Percentiles rank a stretch among this genome's conserved stretches.
These are phyloP conservation scores for Nomada lathburiana DNA, from an alignment of 2,888 invertebrate genomes.

Conservation along the genomic window DNA sequence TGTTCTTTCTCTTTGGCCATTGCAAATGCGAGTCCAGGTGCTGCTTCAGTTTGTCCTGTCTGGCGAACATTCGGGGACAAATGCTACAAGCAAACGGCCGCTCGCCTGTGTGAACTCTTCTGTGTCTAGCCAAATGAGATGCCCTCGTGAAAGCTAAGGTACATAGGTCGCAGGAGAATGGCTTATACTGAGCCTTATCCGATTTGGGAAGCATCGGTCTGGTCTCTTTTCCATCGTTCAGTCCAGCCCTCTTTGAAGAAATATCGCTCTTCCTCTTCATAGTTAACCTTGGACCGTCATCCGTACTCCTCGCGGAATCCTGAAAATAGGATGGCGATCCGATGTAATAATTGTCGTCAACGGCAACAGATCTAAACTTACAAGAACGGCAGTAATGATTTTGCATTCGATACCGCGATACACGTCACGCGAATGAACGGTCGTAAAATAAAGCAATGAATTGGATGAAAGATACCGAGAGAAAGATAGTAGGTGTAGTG, in stretches of 20 bases:
- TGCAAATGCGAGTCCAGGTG: constrained; percentile 84
- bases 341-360: background rate
- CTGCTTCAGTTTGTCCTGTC: constrained; percentile 90
- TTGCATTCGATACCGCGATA: background rate
- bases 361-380: constrained; percentile 25
- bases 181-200: constrained; percentile 79
- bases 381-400: constrained; percentile 44
- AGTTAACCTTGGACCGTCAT: constrained; percentile 55
- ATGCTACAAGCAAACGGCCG: constrained; percentile 89
- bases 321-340: constrained; percentile 35
- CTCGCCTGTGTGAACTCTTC: constrained; percentile 90
- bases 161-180: constrained; percentile 81
- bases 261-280: constrained; percentile 62
- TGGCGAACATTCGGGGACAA: constrained; percentile 90
- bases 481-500: too few relatives aligned
- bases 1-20: constrained; percentile 76
- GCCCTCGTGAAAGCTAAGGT: constrained; percentile 87
- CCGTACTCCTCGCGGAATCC: constrained; percentile 72
- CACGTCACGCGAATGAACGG: background rate
- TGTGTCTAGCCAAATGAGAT: constrained; percentile 89
- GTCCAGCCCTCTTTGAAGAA: constrained; percentile 34
- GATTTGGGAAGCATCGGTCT: constrained; percentile 63
- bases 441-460: background rate
- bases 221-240: constrained; percentile 63
- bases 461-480: too few relatives aligned